Evolutionary conservation across 1,140 invertebrate species (phyloP).

Genomic region (Polyergus mexicanus): DNA sequence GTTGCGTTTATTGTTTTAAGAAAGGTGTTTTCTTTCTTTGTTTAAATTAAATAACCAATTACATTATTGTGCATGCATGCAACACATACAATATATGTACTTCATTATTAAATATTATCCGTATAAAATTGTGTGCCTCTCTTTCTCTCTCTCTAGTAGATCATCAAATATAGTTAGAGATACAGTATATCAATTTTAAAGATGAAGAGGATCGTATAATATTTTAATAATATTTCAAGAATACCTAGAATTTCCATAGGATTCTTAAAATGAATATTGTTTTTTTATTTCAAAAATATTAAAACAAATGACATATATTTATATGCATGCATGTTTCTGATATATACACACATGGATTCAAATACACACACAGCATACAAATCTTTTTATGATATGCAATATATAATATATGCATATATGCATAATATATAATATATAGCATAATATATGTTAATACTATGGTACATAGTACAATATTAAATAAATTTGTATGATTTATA

Average conservation of each 20-base stretch:
- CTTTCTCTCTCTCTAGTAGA: not conserved
- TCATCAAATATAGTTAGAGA: not conserved
- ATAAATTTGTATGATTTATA: too few species aligned
- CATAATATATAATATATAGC: too few species aligned
- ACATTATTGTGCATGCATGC: not conserved
- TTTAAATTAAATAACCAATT: not conserved
- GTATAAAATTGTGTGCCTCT: not conserved
- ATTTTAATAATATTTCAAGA: not conserved
- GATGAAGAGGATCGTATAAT: not conserved
- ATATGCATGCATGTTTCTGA: not conserved
- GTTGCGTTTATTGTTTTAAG: not conserved
- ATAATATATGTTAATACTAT: too few species aligned
- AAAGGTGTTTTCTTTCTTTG: not conserved
- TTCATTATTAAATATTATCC: not conserved
- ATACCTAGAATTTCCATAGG: not conserved
- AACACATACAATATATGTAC: not conserved
- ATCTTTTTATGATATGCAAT: not conserved
- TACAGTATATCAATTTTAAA: not conserved
- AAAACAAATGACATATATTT: not conserved
- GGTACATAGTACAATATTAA: too few species aligned
- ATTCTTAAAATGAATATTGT: not conserved
- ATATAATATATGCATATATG: too few species aligned
- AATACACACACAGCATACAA: too few species aligned
- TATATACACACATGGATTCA: not conserved
- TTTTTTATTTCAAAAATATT: not conserved